phyloP scores from a whole-genome alignment of 2,888 invertebrate genomes.

The Rapana venosa region DNA sequence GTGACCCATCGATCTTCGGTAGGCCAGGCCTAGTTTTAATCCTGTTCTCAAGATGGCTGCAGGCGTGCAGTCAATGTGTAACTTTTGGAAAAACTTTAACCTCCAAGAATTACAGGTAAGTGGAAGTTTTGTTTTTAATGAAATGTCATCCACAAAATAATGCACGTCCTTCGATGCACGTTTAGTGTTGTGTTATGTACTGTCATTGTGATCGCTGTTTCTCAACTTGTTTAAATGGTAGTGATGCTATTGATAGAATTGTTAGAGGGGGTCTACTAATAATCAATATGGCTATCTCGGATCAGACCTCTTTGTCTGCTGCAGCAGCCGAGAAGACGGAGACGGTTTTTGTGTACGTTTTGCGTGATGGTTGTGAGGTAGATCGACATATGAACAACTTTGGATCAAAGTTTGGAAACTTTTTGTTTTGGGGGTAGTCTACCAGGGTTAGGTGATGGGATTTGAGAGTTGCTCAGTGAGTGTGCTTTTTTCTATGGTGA shows the following conservation, averaged over 20 bases:
- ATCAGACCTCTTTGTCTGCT: constrained; percentile 53
- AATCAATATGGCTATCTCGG: constrained; percentile 68
- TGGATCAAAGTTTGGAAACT: constrained; percentile 49
- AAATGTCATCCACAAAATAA: constrained; percentile 2
- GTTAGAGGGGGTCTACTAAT: constrained; percentile 46
- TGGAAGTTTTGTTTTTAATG: constrained; percentile 21
- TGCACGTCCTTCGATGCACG: constrained; percentile 1
- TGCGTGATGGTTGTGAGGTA: neutral
- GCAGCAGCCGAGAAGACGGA: constrained; percentile 41
- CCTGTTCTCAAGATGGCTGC: constrained; percentile 79
- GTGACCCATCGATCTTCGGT: constrained; percentile 75
- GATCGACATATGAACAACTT: neutral
- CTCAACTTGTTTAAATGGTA: constrained; percentile 46
- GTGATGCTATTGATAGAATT: constrained; percentile 62
- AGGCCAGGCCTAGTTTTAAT: constrained; percentile 64
- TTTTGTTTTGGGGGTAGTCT: neutral
- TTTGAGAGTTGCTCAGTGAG: too few relatives aligned
- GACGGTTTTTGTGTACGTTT: constrained; percentile 5
- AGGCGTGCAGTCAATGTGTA: constrained; percentile 79
- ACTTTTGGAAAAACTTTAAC: constrained; percentile 80
- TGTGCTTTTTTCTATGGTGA: too few relatives aligned
- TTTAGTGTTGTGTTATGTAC: constrained; percentile 1
- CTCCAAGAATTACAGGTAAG: constrained; percentile 79
- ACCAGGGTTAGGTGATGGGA: neutral
- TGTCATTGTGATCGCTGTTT: neutral